A percentile compares a stretch with the other conserved stretches of the same genome.
phyloP scores from a whole-genome alignment of 2,113 vertebrate genomes.

The Gobio gobio region DNA sequence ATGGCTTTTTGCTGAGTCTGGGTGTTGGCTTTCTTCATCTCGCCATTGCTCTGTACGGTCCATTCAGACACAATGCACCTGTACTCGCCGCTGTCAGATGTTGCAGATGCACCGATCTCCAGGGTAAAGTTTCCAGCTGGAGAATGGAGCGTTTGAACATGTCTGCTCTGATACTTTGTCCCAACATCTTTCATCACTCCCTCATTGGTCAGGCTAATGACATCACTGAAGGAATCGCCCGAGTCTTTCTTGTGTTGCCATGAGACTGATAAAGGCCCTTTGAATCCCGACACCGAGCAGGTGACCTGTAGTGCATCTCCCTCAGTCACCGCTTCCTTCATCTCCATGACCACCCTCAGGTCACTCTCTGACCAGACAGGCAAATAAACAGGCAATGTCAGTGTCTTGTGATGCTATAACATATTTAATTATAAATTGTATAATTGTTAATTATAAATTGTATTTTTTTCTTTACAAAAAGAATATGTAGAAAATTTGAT shows the following conservation, averaged over 20 bases:
- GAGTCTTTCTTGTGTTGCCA: slow-evolving; percentile 75
- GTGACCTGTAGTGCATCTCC: slow-evolving; percentile 73
- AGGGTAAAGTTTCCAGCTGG: slow-evolving; percentile 70
- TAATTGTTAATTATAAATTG: too few species aligned
- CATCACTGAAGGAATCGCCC: not conserved
- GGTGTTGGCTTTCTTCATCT: slow-evolving; percentile 59
- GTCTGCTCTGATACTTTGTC: slow-evolving; percentile 28
- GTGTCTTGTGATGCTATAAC: not conserved
- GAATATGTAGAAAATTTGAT: too few species aligned
- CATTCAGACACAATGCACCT: slow-evolving; percentile 75
- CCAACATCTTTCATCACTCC: slow-evolving; percentile 67
- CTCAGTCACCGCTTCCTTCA: slow-evolving; percentile 45
- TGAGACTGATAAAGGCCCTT: slow-evolving; percentile 71
- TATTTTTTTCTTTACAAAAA: too few species aligned
- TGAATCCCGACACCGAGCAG: slow-evolving; percentile 71
- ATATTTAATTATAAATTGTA: too few species aligned
- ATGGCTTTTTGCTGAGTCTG: slow-evolving; percentile 63
- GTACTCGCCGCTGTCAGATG: slow-evolving; percentile 70
- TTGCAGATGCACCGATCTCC: slow-evolving; percentile 69
- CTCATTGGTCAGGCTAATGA: slow-evolving; percentile 73
- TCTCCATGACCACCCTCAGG: slow-evolving; percentile 67
- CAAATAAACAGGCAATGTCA: not conserved
- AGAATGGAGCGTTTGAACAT: slow-evolving; percentile 63
- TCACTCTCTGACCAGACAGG: slow-evolving; percentile 70
- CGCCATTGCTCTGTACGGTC: slow-evolving; percentile 45